Evolutionary conservation across 2,888 invertebrate genomes (phyloP).

Genomic region (Habrosyne pyritoides): DNA sequence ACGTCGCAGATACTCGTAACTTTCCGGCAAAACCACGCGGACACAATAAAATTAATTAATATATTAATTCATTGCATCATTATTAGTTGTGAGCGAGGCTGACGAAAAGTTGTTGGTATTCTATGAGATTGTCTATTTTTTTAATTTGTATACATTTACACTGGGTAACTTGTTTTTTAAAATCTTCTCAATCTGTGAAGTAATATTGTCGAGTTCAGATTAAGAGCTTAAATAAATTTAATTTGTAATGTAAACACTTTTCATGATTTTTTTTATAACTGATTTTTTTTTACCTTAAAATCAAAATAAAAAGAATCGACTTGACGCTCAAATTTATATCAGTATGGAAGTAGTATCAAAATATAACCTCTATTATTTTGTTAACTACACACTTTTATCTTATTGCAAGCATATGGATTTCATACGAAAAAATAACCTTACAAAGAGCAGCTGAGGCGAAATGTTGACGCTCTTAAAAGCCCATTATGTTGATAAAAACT

Average conservation of each 20-base stretch:
- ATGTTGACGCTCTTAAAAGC: slow-evolving; percentile 33
- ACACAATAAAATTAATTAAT: slow-evolving; percentile 31
- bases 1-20: slow-evolving; percentile 8
- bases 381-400: not conserved
- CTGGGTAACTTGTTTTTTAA: too few relatives aligned
- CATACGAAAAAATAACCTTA: not conserved
- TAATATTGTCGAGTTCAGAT: too few relatives aligned
- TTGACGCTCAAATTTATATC: too few relatives aligned
- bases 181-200: too few relatives aligned
- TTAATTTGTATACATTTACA: not conserved
- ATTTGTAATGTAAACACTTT: too few relatives aligned
- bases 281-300: too few relatives aligned
- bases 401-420: not conserved
- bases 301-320: too few relatives aligned
- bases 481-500: slow-evolving; percentile 32
- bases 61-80: slow-evolving; percentile 27
- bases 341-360: too few relatives aligned
- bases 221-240: too few relatives aligned
- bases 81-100: slow-evolving; percentile 12
- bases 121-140: not conserved
- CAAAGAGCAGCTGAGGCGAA: slow-evolving; percentile 16
- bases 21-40: slow-evolving; percentile 36
- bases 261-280: too few relatives aligned
- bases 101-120: slow-evolving; percentile 22
- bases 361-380: too few relatives aligned